phyloP scores from a whole-genome alignment of 2,113 vertebrate genomes.

The Rostratula benghalensis region DNA sequence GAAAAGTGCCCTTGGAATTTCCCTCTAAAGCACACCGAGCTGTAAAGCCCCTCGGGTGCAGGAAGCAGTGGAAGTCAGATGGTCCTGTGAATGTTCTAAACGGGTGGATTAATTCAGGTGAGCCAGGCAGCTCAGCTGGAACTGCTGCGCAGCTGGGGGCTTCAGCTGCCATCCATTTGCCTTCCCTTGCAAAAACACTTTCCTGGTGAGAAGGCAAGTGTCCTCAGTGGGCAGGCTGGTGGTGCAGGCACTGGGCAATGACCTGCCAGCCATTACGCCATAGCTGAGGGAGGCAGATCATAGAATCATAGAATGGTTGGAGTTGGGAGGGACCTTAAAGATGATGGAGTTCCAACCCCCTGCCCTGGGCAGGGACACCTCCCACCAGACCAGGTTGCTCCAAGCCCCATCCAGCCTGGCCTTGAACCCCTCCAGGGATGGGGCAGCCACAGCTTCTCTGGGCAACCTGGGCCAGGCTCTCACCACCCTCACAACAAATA shows the following conservation, averaged over 20 bases:
- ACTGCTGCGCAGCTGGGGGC: not conserved
- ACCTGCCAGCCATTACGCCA: not conserved
- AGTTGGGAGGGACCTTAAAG: too few species aligned
- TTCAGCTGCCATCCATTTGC: not conserved
- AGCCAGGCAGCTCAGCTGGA: slow-evolving; percentile 14
- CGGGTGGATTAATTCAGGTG: not conserved
- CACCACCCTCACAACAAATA: too few species aligned
- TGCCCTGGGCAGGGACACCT: too few species aligned
- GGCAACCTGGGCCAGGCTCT: too few species aligned
- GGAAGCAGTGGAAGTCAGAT: slow-evolving; percentile 21
- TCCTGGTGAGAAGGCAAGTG: not conserved
- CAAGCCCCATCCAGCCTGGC: too few species aligned
- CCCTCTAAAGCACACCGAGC: slow-evolving; percentile 17
- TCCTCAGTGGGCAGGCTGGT: fast-evolving
- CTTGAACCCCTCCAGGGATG: too few species aligned
- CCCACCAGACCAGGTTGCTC: too few species aligned
- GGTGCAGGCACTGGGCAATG: not conserved
- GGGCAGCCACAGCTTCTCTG: too few species aligned
- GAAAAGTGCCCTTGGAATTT: not conserved
- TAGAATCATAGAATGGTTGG: not conserved
- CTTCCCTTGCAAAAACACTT: not conserved
- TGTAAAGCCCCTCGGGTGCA: not conserved
- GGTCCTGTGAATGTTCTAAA: not conserved
- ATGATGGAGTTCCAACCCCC: too few species aligned
- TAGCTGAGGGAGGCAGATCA: fast-evolving